Evolutionary conservation across 2,113 vertebrate species (phyloP), one percentile per base, ranked within the genome.

Genomic region (Rhinogobius similis): DNA sequence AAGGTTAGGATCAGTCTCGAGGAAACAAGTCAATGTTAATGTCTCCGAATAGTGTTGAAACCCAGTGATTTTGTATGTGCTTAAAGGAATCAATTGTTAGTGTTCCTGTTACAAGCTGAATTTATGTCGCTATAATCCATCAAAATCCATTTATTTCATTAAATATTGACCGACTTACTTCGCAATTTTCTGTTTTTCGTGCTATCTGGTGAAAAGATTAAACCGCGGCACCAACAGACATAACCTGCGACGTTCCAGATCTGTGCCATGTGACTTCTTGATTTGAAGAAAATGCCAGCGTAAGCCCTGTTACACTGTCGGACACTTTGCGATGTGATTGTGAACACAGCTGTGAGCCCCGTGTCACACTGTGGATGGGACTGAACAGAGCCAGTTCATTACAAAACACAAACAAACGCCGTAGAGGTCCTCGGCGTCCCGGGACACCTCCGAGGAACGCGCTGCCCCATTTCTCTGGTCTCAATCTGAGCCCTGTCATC

Each of bases 251-350:
- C 13, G 24, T 20, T 58, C 16, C 26, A 29, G 55, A 58, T 26
- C 84, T 87, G 86, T 88, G 85, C 88, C 83, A 89, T 89, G 84
- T 80, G 71, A 90, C 76, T 88, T 84, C 67, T 82, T 86, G 78
- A 90, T 90, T 89, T 76, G 62, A 77, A 67, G 10, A 62, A 86
- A 71, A 85, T 68, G 77, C 73, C 79, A 73, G 46, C 32, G 77
- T 77, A 80, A 68, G 73, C 79, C 72, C 69, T n/a, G 79, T 82
- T 82, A 88, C 85, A 76, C 72, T 83, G 83, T 71, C 84, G 86
- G 86, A 86, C 89, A 82, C 46, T 21, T 20, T 73, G 82, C 81
- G 53, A 86, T 88, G 78, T 84, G 75, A 77, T 90, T 88, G 87
- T 82, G 74, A 66, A 76, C 85, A 69, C 84, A 85, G 79, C 75